Conservation (phyloP, 2,797 vertebrate genomes). For the Cottoperca gobio region DNA sequence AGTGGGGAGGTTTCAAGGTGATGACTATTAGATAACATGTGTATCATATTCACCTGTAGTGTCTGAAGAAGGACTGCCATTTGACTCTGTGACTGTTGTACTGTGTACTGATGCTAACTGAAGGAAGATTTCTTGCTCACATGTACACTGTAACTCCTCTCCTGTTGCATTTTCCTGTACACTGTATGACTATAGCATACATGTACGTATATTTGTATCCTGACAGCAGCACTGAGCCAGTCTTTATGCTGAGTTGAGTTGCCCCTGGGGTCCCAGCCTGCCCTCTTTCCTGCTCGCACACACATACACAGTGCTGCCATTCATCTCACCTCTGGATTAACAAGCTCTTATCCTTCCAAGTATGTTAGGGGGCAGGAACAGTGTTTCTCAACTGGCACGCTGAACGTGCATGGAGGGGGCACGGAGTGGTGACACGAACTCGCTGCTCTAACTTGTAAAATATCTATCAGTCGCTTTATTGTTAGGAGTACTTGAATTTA, state of each 20-base stretch:
- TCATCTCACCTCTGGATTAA: constrained; percentile 81
- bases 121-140: neutral
- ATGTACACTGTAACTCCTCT: neutral
- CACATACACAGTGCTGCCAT: constrained; percentile 78
- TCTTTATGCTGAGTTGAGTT: constrained; percentile 71
- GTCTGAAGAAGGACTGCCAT: neutral
- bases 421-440: constrained; percentile 46
- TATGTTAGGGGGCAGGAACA: constrained; percentile 67
- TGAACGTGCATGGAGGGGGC: too few relatives aligned
- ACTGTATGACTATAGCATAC: constrained; percentile 10
- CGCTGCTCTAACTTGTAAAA: constrained; percentile 60
- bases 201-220: constrained; percentile 55
- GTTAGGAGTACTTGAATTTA: constrained; percentile 54
- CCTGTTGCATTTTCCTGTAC: constrained; percentile 8
- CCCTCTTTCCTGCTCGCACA: constrained; percentile 57
- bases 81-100: neutral
- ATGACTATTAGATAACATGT: too few relatives aligned
- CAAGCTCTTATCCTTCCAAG: constrained; percentile 74
- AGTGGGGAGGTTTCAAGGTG: too few relatives aligned
- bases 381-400: constrained; percentile 48
- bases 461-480: constrained; percentile 57
- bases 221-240: constrained; percentile 65
- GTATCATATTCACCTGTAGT: too few relatives aligned
- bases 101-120: neutral
- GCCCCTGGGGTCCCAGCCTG: constrained; percentile 50